A percentile compares a stretch with the other conserved stretches of the same genome.
phyloP scores from a whole-genome alignment of 2,797 vertebrate species.

The Valencia hispanica region DNA sequence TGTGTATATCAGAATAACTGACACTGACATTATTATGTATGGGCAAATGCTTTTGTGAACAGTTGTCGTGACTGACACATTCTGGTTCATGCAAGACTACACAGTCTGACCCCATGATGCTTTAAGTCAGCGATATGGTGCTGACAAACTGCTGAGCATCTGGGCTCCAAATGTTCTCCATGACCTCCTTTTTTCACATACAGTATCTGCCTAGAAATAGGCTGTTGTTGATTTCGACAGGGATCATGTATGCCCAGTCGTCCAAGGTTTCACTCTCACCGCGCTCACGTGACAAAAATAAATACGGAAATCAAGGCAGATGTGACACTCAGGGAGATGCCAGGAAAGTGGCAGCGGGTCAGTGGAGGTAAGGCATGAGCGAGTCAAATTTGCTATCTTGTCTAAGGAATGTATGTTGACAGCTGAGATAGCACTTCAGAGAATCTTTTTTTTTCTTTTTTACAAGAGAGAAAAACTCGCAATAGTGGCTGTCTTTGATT shows the following conservation, averaged over 20 bases:
- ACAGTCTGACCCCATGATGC: constrained; percentile 65
- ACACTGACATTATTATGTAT: constrained; percentile 71
- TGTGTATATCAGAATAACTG: constrained; percentile 53
- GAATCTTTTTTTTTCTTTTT: constrained; percentile 58
- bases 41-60: constrained; percentile 64
- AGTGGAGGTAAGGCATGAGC: constrained; percentile 43
- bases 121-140: constrained; percentile 67
- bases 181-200: constrained; percentile 66
- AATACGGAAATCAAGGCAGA: constrained; percentile 77
- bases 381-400: constrained; percentile 63
- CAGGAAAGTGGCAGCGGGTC: constrained; percentile 68
- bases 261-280: constrained; percentile 55
- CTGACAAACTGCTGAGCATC: constrained; percentile 79
- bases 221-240: constrained; percentile 76
- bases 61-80: constrained; percentile 70
- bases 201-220: constrained; percentile 68
- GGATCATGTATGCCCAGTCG: constrained; percentile 65
- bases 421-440: constrained; percentile 66
- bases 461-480: constrained; percentile 77
- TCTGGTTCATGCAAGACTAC: constrained; percentile 61
- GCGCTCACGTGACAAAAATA: constrained; percentile 82
- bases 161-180: constrained; percentile 83
- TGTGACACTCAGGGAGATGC: constrained; percentile 53
- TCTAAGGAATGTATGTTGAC: constrained; percentile 65
- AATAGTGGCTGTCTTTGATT: constrained; percentile 78